These are phyloP conservation scores for Astropecten irregularis DNA, from an alignment of 53 echinoderm and acorn worm genomes.

Conservation along the genomic window DNA sequence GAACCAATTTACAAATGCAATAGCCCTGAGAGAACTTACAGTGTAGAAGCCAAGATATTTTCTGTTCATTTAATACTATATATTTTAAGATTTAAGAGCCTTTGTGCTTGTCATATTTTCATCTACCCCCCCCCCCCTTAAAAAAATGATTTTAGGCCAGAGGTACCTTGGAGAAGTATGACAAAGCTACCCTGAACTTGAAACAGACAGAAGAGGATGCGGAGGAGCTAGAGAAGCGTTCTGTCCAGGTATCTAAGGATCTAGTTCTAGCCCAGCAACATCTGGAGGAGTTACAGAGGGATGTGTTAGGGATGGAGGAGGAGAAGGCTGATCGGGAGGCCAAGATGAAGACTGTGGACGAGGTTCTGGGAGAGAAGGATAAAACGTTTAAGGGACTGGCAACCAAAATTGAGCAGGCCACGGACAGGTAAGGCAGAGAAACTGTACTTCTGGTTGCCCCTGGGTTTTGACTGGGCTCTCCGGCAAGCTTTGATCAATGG, in stretches of 20 bases:
- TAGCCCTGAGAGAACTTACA: too few species aligned
- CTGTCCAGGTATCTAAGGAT: constrained; percentile 49
- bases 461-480: too few species aligned
- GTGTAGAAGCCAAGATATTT: too few species aligned
- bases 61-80: too few species aligned
- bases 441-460: not conserved
- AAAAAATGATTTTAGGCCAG: constrained; percentile 47
- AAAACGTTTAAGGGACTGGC: constrained; percentile 72
- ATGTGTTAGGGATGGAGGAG: constrained; percentile 55
- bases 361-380: constrained; percentile 61
- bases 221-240: constrained; percentile 79
- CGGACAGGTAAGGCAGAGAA: constrained; percentile 36
- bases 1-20: too few species aligned
- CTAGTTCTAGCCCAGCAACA: constrained; percentile 68
- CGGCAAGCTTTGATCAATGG: too few species aligned
- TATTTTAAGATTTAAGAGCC: too few species aligned
- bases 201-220: constrained; percentile 62
- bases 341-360: constrained; percentile 61
- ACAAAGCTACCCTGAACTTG: constrained; percentile 60
- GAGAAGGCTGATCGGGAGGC: constrained; percentile 43
- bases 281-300: constrained; percentile 54
- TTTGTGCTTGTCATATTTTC: too few species aligned
- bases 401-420: constrained; percentile 62
- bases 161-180: constrained; percentile 66
- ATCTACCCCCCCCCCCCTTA: too few species aligned